Evolutionary conservation across 2,113 vertebrate species (phyloP), one percentile per base, ranked within the genome.

Genomic region (Origma solitaria): DNA sequence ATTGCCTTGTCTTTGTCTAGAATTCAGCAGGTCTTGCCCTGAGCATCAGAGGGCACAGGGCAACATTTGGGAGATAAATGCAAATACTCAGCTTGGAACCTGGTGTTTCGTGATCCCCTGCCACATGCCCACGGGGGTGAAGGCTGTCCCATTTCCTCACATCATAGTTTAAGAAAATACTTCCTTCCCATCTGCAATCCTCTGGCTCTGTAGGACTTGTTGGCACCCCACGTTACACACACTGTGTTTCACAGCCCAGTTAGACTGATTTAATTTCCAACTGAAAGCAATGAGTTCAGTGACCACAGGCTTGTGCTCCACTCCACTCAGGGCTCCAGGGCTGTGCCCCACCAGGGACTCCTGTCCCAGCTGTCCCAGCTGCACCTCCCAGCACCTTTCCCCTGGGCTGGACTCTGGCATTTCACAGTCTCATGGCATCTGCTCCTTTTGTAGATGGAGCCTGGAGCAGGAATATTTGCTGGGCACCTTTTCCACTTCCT

Each of bases 1-100:
- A 82, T 54, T 94, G 70, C 54, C 13, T 82, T 69, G 19, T 15
- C 73, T 94, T 81, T 61, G 37, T 68, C 40, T 70, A 31, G 68
- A 60, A 85, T 72, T 75, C 87, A 82, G 61, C 61, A 88, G 75
- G 57, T 68, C 88, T 82, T 93, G 57, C 78, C 70, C 57, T 82
- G 42, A 49, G 82, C 90, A 57, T 76, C 82, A 92, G 66, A 88
- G 49, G 5, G 40, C 53, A 68, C 42, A 31, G 0, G 2, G 60
- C 37, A 53, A 49, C 1, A 2, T 51, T 60, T 37, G 15, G 56
- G 62, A 90, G 61, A 82, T 53, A 68, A 79, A 85, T 85, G 84
- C 47, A 92, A 78, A 94, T 82, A 7, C 19, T 62, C 33, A 18
- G 7, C 35, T 76, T 69, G 37, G 76, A 95, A 69, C n/a, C 53